Conservation (phyloP, 1,140 invertebrate genomes). For the Lepidostoma basale region DNA sequence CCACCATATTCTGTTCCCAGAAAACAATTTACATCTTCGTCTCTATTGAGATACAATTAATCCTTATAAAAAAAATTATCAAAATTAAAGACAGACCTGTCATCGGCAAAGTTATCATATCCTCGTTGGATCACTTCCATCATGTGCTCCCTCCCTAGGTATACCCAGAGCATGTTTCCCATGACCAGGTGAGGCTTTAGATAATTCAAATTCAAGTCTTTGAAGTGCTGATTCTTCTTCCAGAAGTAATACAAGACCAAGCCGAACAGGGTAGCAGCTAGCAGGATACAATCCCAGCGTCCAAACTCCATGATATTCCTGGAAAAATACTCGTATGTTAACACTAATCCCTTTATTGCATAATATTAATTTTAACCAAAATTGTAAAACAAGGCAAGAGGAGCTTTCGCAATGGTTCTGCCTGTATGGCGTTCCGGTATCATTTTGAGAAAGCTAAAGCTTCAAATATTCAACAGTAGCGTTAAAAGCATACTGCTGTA, state of each 20-base stretch:
- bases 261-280: not conserved
- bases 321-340: not conserved
- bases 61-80: too few relatives aligned
- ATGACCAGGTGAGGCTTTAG: not conserved
- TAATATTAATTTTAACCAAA: too few relatives aligned
- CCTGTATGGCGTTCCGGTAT: too few relatives aligned
- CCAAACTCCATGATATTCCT: constrained; percentile 4
- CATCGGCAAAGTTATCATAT: not conserved
- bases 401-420: too few relatives aligned
- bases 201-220: not conserved
- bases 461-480: too few relatives aligned
- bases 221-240: constrained; percentile 1
- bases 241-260: not conserved
- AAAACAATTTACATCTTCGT: too few relatives aligned
- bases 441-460: too few relatives aligned
- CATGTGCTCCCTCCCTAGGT: not conserved
- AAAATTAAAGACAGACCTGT: not conserved
- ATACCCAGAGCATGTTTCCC: not conserved
- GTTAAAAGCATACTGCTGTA: too few relatives aligned
- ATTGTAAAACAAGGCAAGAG: too few relatives aligned
- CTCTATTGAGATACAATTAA: too few relatives aligned
- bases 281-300: not conserved
- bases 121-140: not conserved
- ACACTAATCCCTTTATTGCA: too few relatives aligned
- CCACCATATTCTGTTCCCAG: too few relatives aligned